A percentile compares a stretch with the other conserved stretches of the same genome.
These are phyloP conservation scores for Pomatostomus ruficeps DNA, from an alignment of 2,113 vertebrate species.

Conservation along the genomic window DNA sequence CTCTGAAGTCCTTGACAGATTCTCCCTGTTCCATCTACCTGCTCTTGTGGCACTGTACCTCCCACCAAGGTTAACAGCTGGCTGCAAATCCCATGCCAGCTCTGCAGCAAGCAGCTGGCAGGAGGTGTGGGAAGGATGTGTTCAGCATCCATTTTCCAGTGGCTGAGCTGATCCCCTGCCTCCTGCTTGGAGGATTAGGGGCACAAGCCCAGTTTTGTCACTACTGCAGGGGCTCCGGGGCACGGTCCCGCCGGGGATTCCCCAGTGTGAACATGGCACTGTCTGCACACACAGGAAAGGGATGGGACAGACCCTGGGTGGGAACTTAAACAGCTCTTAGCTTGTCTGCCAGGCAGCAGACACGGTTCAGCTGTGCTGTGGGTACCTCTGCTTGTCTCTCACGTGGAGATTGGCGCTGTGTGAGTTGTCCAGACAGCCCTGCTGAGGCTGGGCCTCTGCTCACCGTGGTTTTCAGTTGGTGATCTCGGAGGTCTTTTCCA, in stretches of 20 bases:
- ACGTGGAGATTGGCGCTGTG: rapidly evolving
- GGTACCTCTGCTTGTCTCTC: background rate
- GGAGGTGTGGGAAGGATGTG: conserved; percentile 76
- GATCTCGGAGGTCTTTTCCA: background rate
- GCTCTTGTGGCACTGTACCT: conserved; percentile 6
- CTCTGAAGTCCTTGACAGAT: conserved; percentile 18
- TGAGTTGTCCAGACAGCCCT: background rate
- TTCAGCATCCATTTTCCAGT: conserved; percentile 49
- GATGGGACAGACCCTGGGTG: background rate
- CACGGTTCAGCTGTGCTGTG: background rate
- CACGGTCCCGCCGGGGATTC: rapidly evolving
- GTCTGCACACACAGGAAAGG: background rate
- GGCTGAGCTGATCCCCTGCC: conserved; percentile 34
- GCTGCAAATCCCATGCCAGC: conserved; percentile 64
- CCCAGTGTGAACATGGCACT: rapidly evolving
- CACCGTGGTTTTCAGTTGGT: too few species aligned
- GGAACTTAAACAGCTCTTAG: background rate
- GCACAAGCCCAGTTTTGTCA: background rate
- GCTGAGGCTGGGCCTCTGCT: background rate
- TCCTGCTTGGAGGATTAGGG: background rate
- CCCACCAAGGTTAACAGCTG: conserved; percentile 68
- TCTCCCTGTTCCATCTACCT: conserved; percentile 15
- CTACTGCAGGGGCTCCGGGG: rapidly evolving
- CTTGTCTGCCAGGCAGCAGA: background rate
- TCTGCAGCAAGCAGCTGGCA: conserved; percentile 46